phyloP scores from a whole-genome alignment of 1,140 invertebrate species.

The Cydia pomonella region DNA sequence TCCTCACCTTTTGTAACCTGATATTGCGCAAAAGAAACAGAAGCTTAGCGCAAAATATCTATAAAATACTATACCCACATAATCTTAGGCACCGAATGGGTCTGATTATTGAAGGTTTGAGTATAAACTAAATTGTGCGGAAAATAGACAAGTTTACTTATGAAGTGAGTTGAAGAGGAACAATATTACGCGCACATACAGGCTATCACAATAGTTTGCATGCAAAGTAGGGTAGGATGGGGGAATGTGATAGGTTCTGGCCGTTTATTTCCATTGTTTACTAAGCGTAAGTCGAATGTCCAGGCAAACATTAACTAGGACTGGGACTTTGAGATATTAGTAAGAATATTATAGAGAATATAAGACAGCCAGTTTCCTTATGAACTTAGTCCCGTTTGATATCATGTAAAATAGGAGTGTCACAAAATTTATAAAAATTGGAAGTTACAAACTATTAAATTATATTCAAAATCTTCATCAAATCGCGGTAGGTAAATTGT shows the following conservation, averaged over 20 bases:
- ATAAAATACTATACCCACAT: background rate
- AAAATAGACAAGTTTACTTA: constrained; percentile 12
- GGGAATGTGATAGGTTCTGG: background rate
- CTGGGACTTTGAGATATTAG: background rate
- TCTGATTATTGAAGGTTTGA: background rate
- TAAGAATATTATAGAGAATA: too few relatives aligned
- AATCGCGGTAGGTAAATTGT: too few relatives aligned
- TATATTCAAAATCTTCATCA: too few relatives aligned
- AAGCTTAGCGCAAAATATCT: background rate
- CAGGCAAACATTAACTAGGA: background rate
- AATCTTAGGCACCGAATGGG: background rate
- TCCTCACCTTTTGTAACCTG: constrained; percentile 1
- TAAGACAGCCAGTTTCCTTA: too few relatives aligned
- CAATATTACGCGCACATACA: background rate
- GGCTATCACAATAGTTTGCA: constrained; percentile 10
- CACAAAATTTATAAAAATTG: too few relatives aligned
- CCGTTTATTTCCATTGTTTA: too few relatives aligned
- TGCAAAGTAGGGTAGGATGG: background rate
- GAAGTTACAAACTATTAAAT: too few relatives aligned
- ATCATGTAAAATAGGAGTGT: background rate
- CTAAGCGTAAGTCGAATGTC: too few relatives aligned
- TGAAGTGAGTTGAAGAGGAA: background rate
- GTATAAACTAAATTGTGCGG: background rate
- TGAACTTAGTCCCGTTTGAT: too few relatives aligned
- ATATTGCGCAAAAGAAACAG: constrained; percentile 18